A percentile compares a stretch with the other conserved stretches of the same genome.
These are phyloP conservation scores for Rhinatrema bivittatum DNA, from an alignment of 2,797 vertebrate genomes.

Conservation along the genomic window DNA sequence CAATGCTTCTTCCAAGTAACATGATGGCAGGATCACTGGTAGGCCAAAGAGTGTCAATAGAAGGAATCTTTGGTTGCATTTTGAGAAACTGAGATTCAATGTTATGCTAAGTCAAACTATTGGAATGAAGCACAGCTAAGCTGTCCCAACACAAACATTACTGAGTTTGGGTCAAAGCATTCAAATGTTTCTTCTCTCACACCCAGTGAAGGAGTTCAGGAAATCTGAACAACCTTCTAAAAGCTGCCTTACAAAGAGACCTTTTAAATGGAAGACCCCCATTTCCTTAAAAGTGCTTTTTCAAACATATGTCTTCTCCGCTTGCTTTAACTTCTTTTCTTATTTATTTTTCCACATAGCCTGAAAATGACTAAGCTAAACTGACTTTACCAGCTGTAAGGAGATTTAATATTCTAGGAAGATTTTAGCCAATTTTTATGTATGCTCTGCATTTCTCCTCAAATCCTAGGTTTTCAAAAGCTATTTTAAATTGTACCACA, in stretches of 20 bases:
- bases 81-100: too few species aligned
- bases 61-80: too few species aligned
- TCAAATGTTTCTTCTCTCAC: too few species aligned
- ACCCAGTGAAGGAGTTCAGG: conserved; percentile 1
- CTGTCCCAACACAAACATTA: too few species aligned
- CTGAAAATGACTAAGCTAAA: conserved; percentile 33
- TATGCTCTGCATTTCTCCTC: conserved; percentile 19
- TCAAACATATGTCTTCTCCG: conserved; percentile 23
- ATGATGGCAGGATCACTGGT: too few species aligned
- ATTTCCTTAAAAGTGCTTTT: conserved; percentile 30
- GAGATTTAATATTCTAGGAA: conserved; percentile 16
- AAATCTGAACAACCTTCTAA: conserved; percentile 34
- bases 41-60: too few species aligned
- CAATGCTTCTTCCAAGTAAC: too few species aligned
- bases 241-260: conserved; percentile 33
- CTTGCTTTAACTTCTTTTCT: conserved; percentile 28
- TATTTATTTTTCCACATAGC: conserved; percentile 33
- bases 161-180: too few species aligned
- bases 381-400: conserved; percentile 35
- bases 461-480: conserved; percentile 7
- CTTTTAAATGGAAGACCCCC: conserved; percentile 38
- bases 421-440: conserved; percentile 12
- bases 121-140: too few species aligned
- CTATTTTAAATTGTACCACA: conserved; percentile 17
- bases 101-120: too few species aligned